Conservation (phyloP, 2,888 invertebrate species). For the Tetheella fluctuosa region DNA sequence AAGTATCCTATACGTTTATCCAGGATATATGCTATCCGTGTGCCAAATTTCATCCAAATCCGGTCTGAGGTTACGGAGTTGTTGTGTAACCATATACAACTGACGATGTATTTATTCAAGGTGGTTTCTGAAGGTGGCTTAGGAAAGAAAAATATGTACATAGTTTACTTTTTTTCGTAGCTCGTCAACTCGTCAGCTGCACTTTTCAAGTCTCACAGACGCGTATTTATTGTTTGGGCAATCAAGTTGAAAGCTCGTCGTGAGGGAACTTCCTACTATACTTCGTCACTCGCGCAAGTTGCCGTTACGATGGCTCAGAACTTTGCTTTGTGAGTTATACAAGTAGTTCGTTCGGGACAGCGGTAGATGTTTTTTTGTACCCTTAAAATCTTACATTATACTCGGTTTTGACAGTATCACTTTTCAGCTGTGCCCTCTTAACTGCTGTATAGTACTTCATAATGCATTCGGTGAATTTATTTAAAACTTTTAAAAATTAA, state of each 20-base stretch:
- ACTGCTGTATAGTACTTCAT: too few relatives aligned
- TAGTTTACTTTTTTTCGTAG: not conserved
- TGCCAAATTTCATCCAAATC: too few relatives aligned
- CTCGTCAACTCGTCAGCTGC: slow-evolving; percentile 24
- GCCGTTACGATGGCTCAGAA: slow-evolving; percentile 27
- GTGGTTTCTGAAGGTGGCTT: too few relatives aligned
- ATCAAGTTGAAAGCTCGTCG: slow-evolving; percentile 68
- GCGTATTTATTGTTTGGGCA: slow-evolving; percentile 69
- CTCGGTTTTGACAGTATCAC: not conserved
- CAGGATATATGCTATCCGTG: too few relatives aligned
- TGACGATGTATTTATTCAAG: too few relatives aligned
- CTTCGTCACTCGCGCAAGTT: slow-evolving; percentile 21
- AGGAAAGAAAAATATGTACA: not conserved
- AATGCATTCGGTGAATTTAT: too few relatives aligned
- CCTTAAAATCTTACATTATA: slow-evolving; percentile 16
- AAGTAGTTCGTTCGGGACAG: slow-evolving; percentile 42
- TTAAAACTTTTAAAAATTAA: too few relatives aligned
- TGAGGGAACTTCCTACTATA: slow-evolving; percentile 29
- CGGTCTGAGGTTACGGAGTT: too few relatives aligned
- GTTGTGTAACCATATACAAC: too few relatives aligned
- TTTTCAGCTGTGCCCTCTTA: not conserved
- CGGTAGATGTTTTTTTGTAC: slow-evolving; percentile 32
- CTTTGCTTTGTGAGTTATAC: slow-evolving; percentile 38
- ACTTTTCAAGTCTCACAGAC: slow-evolving; percentile 42
- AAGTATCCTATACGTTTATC: too few relatives aligned